phyloP scores from a whole-genome alignment of 53 echinoderm and acorn worm genomes.

The Hippasteria phrygiana region DNA sequence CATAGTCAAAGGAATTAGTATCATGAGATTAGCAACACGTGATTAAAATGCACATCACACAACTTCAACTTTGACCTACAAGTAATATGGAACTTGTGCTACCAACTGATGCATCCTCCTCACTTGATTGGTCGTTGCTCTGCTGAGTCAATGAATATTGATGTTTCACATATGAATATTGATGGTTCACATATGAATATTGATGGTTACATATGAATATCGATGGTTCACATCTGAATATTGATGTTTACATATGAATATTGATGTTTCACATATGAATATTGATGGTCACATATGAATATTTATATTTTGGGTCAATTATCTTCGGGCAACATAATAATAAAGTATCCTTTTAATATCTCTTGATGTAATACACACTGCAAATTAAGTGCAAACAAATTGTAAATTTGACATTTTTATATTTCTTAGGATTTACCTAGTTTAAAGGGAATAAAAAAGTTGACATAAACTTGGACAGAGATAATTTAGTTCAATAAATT shows the following conservation, averaged over 20 bases:
- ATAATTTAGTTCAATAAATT: too few relatives aligned
- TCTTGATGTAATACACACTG: too few relatives aligned
- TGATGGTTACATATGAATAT: neutral
- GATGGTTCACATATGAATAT: neutral
- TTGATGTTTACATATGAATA: neutral
- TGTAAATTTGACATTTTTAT: too few relatives aligned
- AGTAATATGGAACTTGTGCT: conserved; percentile 4
- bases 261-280: neutral
- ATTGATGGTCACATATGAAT: too few relatives aligned
- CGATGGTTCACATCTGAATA: neutral
- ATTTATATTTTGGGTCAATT: neutral
- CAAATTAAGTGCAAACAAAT: too few relatives aligned
- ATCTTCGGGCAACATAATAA: too few relatives aligned
- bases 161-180: neutral
- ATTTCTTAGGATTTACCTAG: too few relatives aligned
- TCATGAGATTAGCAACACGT: neutral
- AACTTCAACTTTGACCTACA: conserved; percentile 45
- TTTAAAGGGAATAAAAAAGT: too few relatives aligned
- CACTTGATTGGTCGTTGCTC: conserved; percentile 55
- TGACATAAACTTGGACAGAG: too few relatives aligned
- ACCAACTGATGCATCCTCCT: conserved; percentile 28
- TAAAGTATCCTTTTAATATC: too few relatives aligned
- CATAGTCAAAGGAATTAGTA: neutral
- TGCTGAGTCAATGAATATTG: conserved; percentile 44
- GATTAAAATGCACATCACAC: neutral